phyloP scores from a whole-genome alignment of 2,113 vertebrate species.

The Centrocercus urophasianus region DNA sequence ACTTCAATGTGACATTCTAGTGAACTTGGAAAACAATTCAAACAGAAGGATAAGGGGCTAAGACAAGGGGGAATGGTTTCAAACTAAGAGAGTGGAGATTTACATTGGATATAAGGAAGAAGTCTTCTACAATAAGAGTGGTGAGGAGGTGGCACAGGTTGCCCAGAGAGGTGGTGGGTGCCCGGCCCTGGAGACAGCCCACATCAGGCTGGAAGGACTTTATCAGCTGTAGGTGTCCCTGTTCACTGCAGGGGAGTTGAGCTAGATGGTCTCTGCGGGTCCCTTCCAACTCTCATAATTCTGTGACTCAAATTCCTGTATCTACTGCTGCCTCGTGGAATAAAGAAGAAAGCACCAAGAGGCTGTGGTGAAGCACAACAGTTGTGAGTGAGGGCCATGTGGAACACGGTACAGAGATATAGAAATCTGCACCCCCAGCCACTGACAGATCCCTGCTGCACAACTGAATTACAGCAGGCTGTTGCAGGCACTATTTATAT shows the following conservation, averaged over 20 bases:
- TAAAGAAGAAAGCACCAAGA: accelerated
- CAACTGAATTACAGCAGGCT: neutral
- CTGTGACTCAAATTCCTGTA: neutral
- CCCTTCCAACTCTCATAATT: too few relatives aligned
- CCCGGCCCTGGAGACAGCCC: too few relatives aligned
- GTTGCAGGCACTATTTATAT: accelerated
- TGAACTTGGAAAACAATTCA: neutral
- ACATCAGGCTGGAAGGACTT: too few relatives aligned
- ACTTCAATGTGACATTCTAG: neutral
- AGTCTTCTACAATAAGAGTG: too few relatives aligned
- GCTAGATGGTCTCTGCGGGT: too few relatives aligned
- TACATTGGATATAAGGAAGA: too few relatives aligned
- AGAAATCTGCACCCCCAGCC: neutral
- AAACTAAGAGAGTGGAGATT: too few relatives aligned
- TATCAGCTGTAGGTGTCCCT: too few relatives aligned
- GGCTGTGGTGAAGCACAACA: neutral
- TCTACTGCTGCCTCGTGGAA: accelerated
- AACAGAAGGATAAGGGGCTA: neutral
- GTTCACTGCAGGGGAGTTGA: too few relatives aligned
- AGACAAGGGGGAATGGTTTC: too few relatives aligned
- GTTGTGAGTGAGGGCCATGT: accelerated
- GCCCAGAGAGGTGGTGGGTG: too few relatives aligned
- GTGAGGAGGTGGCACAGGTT: too few relatives aligned
- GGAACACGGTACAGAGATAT: neutral
- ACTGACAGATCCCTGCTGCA: accelerated